Conservation (phyloP, 2,888 invertebrate genomes). For the Antheraea yamamai region DNA sequence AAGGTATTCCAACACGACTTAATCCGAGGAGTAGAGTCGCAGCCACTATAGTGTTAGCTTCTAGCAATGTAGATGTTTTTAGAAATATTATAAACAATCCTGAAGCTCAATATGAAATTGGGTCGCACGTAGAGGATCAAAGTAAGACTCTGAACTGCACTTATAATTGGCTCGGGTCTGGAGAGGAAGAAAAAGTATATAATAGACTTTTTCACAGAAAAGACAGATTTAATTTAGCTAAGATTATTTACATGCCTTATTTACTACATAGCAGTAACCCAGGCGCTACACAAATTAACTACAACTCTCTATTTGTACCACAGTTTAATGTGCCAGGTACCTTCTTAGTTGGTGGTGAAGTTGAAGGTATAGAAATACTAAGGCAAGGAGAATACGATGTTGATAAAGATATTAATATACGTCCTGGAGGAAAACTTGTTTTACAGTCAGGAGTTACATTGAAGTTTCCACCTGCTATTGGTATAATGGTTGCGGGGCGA, state of each 20-base stretch:
- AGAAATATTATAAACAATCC: conserved; percentile 96
- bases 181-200: conserved; percentile 88
- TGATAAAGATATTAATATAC: conserved; percentile 95
- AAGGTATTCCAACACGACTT: conserved; percentile 85
- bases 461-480: conserved; percentile 95
- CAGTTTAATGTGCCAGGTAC: conserved; percentile 87
- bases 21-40: conserved; percentile 96
- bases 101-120: conserved; percentile 95
- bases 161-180: conserved; percentile 95
- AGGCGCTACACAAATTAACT: conserved; percentile 90
- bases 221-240: conserved; percentile 96
- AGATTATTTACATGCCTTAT: conserved; percentile 95
- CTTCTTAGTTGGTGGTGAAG: conserved; percentile 93
- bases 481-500: conserved; percentile 97
- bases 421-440: conserved; percentile 95
- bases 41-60: conserved; percentile 95
- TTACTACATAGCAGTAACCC: conserved; percentile 94
- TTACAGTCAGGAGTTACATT: conserved; percentile 94
- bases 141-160: conserved; percentile 96
- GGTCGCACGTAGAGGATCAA: conserved; percentile 96
- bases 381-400: conserved; percentile 94
- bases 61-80: conserved; percentile 93
- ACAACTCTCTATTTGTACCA: conserved; percentile 89
- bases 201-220: conserved; percentile 91
- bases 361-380: conserved; percentile 93